Conservation (phyloP, 2,797 vertebrate genomes). For the Cossypha niveicapilla region DNA sequence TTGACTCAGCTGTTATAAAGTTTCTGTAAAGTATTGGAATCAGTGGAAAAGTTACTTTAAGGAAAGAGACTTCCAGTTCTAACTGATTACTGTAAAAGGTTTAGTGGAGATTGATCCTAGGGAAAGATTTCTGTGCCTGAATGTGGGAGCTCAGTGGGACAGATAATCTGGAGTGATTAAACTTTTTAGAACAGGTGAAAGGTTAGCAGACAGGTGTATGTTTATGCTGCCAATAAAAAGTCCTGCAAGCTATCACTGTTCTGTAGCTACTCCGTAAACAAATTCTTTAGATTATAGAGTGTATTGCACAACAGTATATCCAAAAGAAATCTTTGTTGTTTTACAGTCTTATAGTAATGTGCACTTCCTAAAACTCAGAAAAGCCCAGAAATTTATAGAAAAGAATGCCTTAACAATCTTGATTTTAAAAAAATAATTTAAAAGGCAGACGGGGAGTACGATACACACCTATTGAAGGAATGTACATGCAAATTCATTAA, state of each 20-base stretch:
- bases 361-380: not conserved
- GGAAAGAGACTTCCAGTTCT: not conserved
- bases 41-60: not conserved
- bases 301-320: not conserved
- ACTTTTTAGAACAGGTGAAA: not conserved
- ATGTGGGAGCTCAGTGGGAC: not conserved
- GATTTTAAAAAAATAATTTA: not conserved
- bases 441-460: rapidly evolving
- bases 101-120: not conserved
- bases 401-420: not conserved
- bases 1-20: not conserved
- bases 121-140: not conserved
- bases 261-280: not conserved
- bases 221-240: not conserved
- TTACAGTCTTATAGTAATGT: not conserved
- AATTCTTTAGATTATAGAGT: not conserved
- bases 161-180: not conserved
- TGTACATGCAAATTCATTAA: not conserved
- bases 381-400: not conserved
- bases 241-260: not conserved
- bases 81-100: not conserved
- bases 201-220: not conserved
- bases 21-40: not conserved
- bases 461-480: not conserved
- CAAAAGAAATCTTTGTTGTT: not conserved